These are phyloP conservation scores for Micromesistius poutassou DNA, from an alignment of 2,797 vertebrate species.

Conservation along the genomic window DNA sequence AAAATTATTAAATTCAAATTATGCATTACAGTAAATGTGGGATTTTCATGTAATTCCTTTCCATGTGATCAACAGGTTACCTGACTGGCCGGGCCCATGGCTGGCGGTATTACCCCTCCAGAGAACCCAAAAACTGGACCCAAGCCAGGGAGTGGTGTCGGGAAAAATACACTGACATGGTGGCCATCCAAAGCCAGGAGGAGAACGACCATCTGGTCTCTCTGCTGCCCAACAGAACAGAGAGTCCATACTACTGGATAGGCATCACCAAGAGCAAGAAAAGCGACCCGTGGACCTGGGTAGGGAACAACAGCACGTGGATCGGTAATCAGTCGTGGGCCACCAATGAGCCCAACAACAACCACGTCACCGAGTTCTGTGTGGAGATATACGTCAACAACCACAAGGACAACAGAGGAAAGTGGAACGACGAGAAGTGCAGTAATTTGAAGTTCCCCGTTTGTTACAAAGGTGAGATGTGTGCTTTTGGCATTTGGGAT, in stretches of 20 bases:
- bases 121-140: constrained; percentile 47
- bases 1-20: not conserved
- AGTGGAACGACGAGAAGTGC: constrained; percentile 76
- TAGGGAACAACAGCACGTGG: constrained; percentile 68
- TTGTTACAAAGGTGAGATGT: constrained; percentile 67
- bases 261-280: constrained; percentile 64
- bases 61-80: constrained; percentile 29
- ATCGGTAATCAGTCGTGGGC: constrained; percentile 65
- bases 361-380: constrained; percentile 61
- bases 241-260: constrained; percentile 73
- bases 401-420: constrained; percentile 19
- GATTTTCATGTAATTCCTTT: not conserved
- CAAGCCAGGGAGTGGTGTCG: constrained; percentile 57
- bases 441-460: constrained; percentile 1
- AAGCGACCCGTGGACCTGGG: constrained; percentile 69
- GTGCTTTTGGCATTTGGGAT: not conserved
- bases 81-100: constrained; percentile 30
- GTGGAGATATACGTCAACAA: constrained; percentile 70
- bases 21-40: not conserved
- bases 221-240: constrained; percentile 30
- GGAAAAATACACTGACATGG: constrained; percentile 56
- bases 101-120: constrained; percentile 64
- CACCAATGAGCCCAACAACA: constrained; percentile 67
- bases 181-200: constrained; percentile 64
- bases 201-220: constrained; percentile 64